Percentiles rank a stretch among this genome's conserved stretches.
Conservation (phyloP, 2,113 vertebrate species). For the Pipra filicauda region DNA sequence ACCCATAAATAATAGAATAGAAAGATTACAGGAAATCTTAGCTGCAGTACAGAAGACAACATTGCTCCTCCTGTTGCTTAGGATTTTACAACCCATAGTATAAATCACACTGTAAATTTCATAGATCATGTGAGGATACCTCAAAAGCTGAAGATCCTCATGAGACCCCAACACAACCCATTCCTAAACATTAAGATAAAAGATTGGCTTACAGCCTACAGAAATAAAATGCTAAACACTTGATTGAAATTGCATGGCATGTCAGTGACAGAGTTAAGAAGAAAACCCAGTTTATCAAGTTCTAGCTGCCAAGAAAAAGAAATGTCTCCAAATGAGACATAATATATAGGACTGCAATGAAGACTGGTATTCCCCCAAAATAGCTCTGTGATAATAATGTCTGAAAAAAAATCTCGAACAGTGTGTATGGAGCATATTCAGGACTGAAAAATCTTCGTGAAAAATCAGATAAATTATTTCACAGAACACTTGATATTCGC, state of each 20-base stretch:
- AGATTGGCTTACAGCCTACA: background rate
- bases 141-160: background rate
- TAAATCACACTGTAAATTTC: background rate
- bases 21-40: background rate
- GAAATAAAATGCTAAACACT: background rate
- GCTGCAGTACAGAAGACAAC: fast-evolving
- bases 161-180: background rate
- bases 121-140: background rate
- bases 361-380: background rate
- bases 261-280: background rate
- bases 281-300: background rate
- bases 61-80: background rate
- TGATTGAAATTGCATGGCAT: background rate
- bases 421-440: no score
- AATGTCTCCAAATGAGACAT: background rate
- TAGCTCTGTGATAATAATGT: background rate
- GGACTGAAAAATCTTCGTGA: background rate
- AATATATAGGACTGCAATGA: background rate
- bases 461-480: background rate
- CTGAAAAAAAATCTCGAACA: background rate
- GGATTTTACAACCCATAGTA: background rate
- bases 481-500: background rate
- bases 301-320: background rate
- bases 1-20: background rate
- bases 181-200: background rate